Evolutionary conservation across 1,140 invertebrate species (phyloP), one percentile per base, ranked within the genome.

Genomic region (Drosophila subobscura): DNA sequence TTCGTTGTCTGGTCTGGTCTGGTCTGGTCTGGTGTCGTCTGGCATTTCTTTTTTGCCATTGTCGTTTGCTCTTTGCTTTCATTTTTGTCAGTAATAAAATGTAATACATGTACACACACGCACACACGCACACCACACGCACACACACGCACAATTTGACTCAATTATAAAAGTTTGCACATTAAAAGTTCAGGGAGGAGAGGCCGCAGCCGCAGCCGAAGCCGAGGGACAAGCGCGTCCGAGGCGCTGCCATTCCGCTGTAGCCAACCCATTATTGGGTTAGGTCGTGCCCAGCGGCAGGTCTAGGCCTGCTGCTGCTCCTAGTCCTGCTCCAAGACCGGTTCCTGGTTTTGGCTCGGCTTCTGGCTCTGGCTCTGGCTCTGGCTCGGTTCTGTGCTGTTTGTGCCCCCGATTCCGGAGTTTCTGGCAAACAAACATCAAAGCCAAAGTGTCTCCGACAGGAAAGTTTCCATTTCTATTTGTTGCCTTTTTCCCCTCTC

Each of bases 131-230:
- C 55, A 52, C 23, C 37, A 0, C 27, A 46, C 23, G 59, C 44
- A 51, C 16, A 54, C 14, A 72, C 46, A 73, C 58, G 79, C 58
- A 72, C 61, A 68, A 85, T 90, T 90, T 90, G 90, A 90, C 84
- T 90, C 89, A 90, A 90, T 90, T 90, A 90, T 89, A 90, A 90
- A 90, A 90, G 89, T 90, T 90, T 90, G 68, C 78, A 90, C 84
- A 90, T 90, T 90, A 90, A 90, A 90, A 89, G 80, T 90, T 90
- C 80, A 90, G 16, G 1, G 16, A 20, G 16, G 16, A 20, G 16
- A 20, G 16, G 16, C 16, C 16, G 71, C 86, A 73, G 72, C n/a
- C n/a, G n/a, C n/a, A 73, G 71, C 56, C 74, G 56, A 75, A 52
- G n/a, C 22, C 42, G 23, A 27, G n/a, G 27, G 14, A 51, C n/a